These are phyloP conservation scores for Pachycephus smyrnensis DNA, from an alignment of 2,888 invertebrate genomes.

Conservation along the genomic window DNA sequence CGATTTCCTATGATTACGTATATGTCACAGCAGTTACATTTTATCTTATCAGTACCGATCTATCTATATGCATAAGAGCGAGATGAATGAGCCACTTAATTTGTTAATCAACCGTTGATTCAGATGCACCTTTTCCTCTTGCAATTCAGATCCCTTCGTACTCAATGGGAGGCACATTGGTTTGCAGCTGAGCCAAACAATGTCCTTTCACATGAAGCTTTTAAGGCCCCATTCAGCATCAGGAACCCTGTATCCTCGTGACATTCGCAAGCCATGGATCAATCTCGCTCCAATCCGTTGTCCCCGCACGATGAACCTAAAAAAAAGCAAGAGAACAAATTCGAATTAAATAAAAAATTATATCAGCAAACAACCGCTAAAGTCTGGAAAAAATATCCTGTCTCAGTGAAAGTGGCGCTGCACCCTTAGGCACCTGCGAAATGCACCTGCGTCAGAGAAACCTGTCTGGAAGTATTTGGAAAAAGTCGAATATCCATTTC, in stretches of 20 bases:
- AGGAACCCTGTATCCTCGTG: conserved; percentile 26
- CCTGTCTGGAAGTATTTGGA: neutral
- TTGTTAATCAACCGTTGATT: conserved; percentile 65
- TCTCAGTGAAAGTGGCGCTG: neutral
- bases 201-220: conserved; percentile 65
- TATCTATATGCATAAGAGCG: conserved; percentile 16
- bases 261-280: conserved; percentile 19
- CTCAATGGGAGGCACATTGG: conserved; percentile 47
- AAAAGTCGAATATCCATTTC: neutral
- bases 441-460: neutral
- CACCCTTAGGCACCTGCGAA: neutral
- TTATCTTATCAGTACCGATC: neutral
- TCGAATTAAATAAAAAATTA: neutral
- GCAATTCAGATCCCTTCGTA: conserved; percentile 39
- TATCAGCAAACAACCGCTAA: neutral
- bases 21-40: neutral
- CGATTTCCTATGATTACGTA: neutral
- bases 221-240: conserved; percentile 59
- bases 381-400: neutral
- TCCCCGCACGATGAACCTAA: neutral
- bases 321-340: neutral
- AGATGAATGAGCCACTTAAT: conserved; percentile 64
- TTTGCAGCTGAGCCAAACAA: conserved; percentile 65
- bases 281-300: neutral
- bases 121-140: conserved; percentile 61